Evolutionary conservation across 2,797 vertebrate species (phyloP), one percentile per base, ranked within the genome.

Genomic region (Antrozous pallidus): DNA sequence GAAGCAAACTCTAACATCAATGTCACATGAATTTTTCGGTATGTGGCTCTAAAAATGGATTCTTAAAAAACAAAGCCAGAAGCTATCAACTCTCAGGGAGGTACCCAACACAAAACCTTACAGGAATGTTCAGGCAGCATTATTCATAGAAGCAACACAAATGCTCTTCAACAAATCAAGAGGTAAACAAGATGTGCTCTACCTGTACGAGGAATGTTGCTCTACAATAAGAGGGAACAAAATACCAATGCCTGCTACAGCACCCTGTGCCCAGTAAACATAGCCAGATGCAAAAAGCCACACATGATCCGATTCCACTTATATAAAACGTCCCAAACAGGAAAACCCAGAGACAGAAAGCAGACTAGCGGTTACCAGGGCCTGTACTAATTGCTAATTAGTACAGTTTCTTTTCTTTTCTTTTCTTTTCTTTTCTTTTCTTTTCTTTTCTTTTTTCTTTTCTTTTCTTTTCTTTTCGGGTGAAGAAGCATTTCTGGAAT

Each of bases 191-290:
- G 69, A 17, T 4, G 24, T 6, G 65, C 6, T 1, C 1, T 36
- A 12, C 3, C 31, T 51, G 17, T 6, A 33, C 1, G 8, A 5
- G 3, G 33, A 38, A 6, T 20, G 2, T 58, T 28, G 8, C 9
- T 6, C 70, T 17, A 51, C 40, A n/a, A 31, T 20, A 26, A 31
- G 13, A 20, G 40, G 70, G 61, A 38, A 12, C 1, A 3, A 67
- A 47, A n/a, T 0, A 8, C 65, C 47, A 7, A 45, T 2, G 24
- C 13, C 1, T 1, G 9, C 65, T 54, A 7, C 31, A 9, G 2
- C 38, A 63, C 24, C 0, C 1, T 1, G 75, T 3, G 56, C 38
- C 56, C 31, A 65, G 49, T 2, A 6, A 70, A n/a, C 22, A 36
- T 61, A 70, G 51, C 36, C 51, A 69, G 36, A 61, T 28, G 7